Conservation (phyloP, 2,888 invertebrate genomes). For the Melitaea athalia region DNA sequence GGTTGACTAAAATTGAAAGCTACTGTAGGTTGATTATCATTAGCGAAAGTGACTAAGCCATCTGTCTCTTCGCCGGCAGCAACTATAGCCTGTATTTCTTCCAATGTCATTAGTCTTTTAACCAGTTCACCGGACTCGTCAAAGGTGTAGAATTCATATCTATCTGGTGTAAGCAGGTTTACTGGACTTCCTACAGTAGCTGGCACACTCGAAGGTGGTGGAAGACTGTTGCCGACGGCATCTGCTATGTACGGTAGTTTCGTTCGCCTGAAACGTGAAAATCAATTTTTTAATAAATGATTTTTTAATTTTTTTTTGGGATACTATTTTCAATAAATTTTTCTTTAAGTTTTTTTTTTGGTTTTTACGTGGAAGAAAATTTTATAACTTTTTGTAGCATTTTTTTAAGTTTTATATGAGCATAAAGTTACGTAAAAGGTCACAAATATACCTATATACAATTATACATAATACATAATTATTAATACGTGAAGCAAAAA, state of each 20-base stretch:
- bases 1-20: slow-evolving; percentile 78
- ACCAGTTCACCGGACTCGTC: slow-evolving; percentile 92
- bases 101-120: slow-evolving; percentile 91
- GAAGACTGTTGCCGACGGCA: slow-evolving; percentile 85
- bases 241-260: slow-evolving; percentile 84
- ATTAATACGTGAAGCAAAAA: too few species aligned
- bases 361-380: too few species aligned
- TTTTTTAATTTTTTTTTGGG: not conserved
- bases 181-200: slow-evolving; percentile 90
- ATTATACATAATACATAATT: too few species aligned
- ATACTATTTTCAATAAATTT: not conserved
- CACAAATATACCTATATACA: not conserved
- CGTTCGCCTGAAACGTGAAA: slow-evolving; percentile 62
- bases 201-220: slow-evolving; percentile 83
- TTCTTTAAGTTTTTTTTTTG: too few species aligned
- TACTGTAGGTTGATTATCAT: slow-evolving; percentile 73
- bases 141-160: slow-evolving; percentile 93
- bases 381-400: too few species aligned
- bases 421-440: too few species aligned
- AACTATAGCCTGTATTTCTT: slow-evolving; percentile 92
- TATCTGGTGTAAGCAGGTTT: slow-evolving; percentile 89
- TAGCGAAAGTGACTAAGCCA: slow-evolving; percentile 76
- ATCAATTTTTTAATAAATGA: not conserved
- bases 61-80: slow-evolving; percentile 90
- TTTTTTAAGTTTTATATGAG: too few species aligned